Conservation (phyloP, 2,888 invertebrate genomes). For the Spodoptera littoralis region DNA sequence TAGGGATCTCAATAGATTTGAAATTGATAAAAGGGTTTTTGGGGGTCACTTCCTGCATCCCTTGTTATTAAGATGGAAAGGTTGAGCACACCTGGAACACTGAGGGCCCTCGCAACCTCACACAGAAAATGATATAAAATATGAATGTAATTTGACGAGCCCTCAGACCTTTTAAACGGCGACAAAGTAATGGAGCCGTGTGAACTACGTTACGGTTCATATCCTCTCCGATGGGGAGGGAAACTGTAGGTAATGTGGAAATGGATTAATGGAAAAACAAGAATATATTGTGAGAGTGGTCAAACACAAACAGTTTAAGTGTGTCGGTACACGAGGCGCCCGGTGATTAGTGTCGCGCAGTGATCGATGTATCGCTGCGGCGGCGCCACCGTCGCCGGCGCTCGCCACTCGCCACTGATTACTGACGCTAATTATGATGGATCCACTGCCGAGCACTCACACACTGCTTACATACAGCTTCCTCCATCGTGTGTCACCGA, state of each 20-base stretch:
- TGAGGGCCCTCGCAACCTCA: too few species aligned
- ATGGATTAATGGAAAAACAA: too few species aligned
- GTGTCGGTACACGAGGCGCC: constrained; percentile 8
- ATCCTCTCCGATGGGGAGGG: too few species aligned
- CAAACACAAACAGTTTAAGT: constrained; percentile 26
- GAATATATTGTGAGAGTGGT: not conserved
- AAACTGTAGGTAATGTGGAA: too few species aligned
- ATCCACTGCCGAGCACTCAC: constrained; percentile 18
- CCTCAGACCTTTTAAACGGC: too few species aligned
- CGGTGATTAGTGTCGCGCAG: constrained; percentile 32
- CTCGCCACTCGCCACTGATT: constrained; percentile 35
- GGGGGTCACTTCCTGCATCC: constrained; percentile 15
- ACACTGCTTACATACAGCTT: constrained; percentile 13
- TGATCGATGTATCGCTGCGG: constrained; percentile 36
- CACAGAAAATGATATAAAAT: too few species aligned
- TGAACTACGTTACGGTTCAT: too few species aligned
- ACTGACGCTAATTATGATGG: constrained; percentile 50
- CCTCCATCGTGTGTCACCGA: not conserved
- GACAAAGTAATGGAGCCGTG: too few species aligned
- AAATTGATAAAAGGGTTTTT: constrained; percentile 49
- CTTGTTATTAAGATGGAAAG: constrained; percentile 9
- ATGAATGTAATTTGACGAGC: too few species aligned
- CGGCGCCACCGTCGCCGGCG: not conserved
- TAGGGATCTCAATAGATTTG: constrained; percentile 42
- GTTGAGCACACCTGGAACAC: constrained; percentile 1